Evolutionary conservation across 1,140 invertebrate species (phyloP), one percentile per base, ranked within the genome.

Genomic region (Halesus radiatus): DNA sequence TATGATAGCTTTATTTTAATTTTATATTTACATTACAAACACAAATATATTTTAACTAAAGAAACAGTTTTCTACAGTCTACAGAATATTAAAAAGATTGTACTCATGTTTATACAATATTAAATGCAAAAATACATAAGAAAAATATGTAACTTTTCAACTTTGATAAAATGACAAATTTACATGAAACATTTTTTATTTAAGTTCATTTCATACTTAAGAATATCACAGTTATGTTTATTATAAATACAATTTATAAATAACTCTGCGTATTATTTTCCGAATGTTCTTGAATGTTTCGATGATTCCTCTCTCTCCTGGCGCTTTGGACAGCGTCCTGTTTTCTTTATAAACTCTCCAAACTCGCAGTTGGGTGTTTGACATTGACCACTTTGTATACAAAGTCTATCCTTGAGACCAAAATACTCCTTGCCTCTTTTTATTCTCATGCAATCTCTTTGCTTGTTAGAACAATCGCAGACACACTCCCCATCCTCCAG

Each of bases 381-480:
- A 85, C 95, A 96, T 72, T 91, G 88, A 0, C 91, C 91, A 23
- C 91, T 90, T 78, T 91, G 89, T 70, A 96, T 93, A 84, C 95
- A 95, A 0, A 92, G 86, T 86, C 94, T 90, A 86, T 95, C 94
- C 7, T 90, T 87, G 29, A 93, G 86, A 1, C 93, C 92, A 85
- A 95, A 93, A 85, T 92, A 92, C 83, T 93, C 93, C 83, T 91
- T 92, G 53, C 95, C 95, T 72, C 90, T 90, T 78, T 93, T 93
- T 37, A 93, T 90, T 75, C 91, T 90, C 72, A 93, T 88, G 84
- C 95, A 96, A 80, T 93, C 91, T 54, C 91, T 88, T 66, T 94
- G 90, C n/a, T 90, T 90, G 78, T 91, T 90, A 74, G 92, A 92
- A 85, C 94, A 96, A 73, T 93, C 92, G 85, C 95, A 96, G 1